Evolutionary conservation across 2,888 invertebrate genomes (phyloP).

Genomic region (Petrolisthes manimaculis): DNA sequence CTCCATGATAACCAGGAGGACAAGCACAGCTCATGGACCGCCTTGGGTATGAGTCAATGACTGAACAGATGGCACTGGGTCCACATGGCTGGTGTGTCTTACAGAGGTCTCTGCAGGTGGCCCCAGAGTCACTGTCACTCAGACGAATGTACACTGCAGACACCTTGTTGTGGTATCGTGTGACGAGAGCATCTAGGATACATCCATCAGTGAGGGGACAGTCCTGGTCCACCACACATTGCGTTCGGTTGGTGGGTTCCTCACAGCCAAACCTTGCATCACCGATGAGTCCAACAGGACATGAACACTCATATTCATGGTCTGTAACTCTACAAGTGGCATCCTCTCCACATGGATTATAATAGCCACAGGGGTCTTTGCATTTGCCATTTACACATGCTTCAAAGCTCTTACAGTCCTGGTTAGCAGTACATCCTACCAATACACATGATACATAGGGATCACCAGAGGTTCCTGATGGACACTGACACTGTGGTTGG

Average conservation of each 20-base stretch:
- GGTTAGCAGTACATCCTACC: slow-evolving; percentile 63
- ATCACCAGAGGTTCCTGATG: slow-evolving; percentile 82
- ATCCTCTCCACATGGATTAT: slow-evolving; percentile 81
- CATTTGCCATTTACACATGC: slow-evolving; percentile 79
- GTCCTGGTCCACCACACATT: slow-evolving; percentile 68
- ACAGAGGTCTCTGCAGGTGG: slow-evolving; percentile 67
- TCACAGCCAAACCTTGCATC: slow-evolving; percentile 77
- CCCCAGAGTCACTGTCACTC: slow-evolving; percentile 53
- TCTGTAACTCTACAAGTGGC: slow-evolving; percentile 79
- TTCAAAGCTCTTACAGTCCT: slow-evolving; percentile 67
- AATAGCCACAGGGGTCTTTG: slow-evolving; percentile 75
- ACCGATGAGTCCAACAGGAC: slow-evolving; percentile 82
- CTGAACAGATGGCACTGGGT: slow-evolving; percentile 76
- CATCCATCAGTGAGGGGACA: slow-evolving; percentile 56
- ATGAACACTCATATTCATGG: slow-evolving; percentile 77
- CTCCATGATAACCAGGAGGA: slow-evolving; percentile 67
- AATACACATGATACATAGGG: slow-evolving; percentile 82
- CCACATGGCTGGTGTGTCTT: slow-evolving; percentile 67
- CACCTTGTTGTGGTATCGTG: slow-evolving; percentile 52
- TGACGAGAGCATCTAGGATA: slow-evolving; percentile 47
- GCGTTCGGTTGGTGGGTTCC: slow-evolving; percentile 68
- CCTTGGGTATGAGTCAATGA: slow-evolving; percentile 67
- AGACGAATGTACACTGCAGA: slow-evolving; percentile 60
- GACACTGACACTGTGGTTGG: slow-evolving; percentile 83
- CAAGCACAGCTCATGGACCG: slow-evolving; percentile 67